Conservation (phyloP, 2,797 vertebrate genomes). For the Ispidina picta region DNA sequence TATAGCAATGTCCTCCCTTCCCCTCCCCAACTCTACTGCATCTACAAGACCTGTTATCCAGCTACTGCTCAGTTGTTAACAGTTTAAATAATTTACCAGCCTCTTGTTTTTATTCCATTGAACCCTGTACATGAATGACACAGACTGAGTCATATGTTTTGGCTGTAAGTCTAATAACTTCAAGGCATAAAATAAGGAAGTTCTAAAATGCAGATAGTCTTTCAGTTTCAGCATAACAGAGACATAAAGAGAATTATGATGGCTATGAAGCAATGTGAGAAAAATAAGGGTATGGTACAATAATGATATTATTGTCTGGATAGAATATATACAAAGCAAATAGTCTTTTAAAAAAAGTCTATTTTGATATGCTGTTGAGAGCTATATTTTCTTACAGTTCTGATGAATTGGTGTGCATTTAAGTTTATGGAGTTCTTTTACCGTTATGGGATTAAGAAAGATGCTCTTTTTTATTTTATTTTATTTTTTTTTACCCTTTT, state of each 20-base stretch:
- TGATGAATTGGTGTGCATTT: neutral
- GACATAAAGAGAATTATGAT: neutral
- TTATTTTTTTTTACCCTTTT: neutral
- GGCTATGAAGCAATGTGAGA: neutral
- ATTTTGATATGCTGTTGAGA: conserved; percentile 13
- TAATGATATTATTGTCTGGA: neutral
- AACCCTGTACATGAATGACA: neutral
- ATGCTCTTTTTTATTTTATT: neutral
- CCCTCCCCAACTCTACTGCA: neutral
- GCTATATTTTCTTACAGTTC: neutral
- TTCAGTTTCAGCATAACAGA: neutral
- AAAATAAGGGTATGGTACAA: neutral
- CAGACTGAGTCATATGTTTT: neutral
- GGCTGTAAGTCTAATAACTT: neutral
- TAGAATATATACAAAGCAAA: neutral
- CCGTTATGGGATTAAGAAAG: neutral
- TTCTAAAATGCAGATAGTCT: neutral
- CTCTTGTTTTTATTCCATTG: neutral
- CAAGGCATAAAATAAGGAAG: neutral
- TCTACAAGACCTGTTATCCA: neutral
- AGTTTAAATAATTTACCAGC: neutral
- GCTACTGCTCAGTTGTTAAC: neutral
- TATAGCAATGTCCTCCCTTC: neutral
- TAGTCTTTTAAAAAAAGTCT: neutral
- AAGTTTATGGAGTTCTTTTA: neutral